Conservation (phyloP, 2,113 vertebrate species). For the Progne subis region DNA sequence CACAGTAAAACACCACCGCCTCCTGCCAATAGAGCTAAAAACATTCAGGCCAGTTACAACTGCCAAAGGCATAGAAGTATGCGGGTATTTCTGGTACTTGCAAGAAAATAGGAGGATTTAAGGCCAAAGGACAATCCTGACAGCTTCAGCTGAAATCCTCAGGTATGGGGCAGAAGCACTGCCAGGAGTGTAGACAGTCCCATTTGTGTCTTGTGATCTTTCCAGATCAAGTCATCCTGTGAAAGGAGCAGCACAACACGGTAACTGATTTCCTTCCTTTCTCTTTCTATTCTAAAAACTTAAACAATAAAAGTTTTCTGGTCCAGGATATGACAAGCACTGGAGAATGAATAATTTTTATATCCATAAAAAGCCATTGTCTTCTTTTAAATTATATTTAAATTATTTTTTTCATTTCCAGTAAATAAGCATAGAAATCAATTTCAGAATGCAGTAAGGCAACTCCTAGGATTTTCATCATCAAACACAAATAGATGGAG, state of each 20-base stretch:
- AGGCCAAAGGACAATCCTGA: background rate
- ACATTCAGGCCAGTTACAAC: background rate
- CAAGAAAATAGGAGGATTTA: background rate
- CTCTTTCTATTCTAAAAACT: background rate
- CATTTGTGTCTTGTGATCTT: background rate
- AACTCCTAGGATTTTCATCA: background rate
- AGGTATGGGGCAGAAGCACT: background rate
- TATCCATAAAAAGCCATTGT: background rate
- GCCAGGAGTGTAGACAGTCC: background rate
- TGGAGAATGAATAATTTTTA: background rate
- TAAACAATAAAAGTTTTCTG: background rate
- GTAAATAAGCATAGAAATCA: background rate
- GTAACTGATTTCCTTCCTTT: background rate
- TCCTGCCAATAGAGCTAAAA: background rate
- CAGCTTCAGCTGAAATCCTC: background rate
- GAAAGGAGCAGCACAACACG: accelerated
- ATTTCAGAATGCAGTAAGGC: background rate
- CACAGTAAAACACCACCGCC: background rate
- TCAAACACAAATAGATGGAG: background rate
- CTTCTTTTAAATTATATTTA: background rate
- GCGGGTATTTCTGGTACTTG: background rate
- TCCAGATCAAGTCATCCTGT: background rate
- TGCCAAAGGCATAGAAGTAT: background rate
- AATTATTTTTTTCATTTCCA: background rate
- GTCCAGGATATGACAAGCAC: background rate